These are phyloP conservation scores for Rhagologus leucostigma DNA, from an alignment of 2,113 vertebrate species.

Conservation along the genomic window DNA sequence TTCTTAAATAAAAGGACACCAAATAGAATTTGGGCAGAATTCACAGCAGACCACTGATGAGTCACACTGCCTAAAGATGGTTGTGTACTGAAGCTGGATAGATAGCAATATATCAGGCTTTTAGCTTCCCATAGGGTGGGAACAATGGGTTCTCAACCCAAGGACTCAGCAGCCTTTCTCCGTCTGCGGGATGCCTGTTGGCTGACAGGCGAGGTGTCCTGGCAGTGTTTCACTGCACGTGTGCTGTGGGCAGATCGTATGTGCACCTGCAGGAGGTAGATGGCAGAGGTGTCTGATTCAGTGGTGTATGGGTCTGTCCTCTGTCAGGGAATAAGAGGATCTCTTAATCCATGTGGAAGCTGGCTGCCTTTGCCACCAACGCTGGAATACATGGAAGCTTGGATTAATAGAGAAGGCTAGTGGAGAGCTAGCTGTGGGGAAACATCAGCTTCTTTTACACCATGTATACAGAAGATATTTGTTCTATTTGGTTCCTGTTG, in stretches of 20 bases:
- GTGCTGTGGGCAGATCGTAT: accelerated
- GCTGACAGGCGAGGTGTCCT: background rate
- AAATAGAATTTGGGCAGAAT: background rate
- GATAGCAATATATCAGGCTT: background rate
- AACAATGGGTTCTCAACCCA: accelerated
- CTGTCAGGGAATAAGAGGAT: background rate
- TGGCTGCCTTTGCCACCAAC: background rate
- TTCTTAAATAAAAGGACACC: background rate
- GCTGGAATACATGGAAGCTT: background rate
- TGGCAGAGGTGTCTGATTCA: background rate
- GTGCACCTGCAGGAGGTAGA: background rate
- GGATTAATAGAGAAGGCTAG: background rate
- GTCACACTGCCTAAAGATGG: background rate
- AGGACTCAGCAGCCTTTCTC: background rate
- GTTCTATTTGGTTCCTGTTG: background rate
- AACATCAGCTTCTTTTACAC: background rate
- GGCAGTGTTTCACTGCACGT: background rate
- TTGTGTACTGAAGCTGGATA: background rate
- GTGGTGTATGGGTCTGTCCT: accelerated
- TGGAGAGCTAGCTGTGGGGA: background rate
- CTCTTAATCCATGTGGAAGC: background rate
- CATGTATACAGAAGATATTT: background rate
- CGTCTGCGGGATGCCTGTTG: background rate
- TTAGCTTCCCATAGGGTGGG: background rate
- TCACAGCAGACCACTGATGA: background rate